Evolutionary conservation across 2,113 vertebrate species (phyloP).

Genomic region (Ia io): DNA sequence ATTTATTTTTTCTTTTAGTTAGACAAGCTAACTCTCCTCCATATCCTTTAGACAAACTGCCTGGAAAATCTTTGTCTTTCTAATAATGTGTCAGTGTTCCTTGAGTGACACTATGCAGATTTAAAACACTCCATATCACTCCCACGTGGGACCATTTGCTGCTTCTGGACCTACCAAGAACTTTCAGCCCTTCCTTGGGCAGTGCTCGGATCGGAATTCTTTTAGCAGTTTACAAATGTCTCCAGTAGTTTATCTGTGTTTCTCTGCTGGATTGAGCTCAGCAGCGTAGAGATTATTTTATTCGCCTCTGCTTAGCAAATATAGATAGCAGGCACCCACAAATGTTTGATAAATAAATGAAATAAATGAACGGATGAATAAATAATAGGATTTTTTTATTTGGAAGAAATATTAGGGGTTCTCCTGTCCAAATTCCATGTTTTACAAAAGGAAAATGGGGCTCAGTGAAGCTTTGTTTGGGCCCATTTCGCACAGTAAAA

Average conservation of each 20-base stretch:
- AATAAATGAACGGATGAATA: not conserved
- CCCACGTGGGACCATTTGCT: not conserved
- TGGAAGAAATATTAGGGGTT: not conserved
- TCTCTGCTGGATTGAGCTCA: not conserved
- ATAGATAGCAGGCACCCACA: not conserved
- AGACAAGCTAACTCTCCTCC: constrained; percentile 64
- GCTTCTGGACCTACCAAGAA: not conserved
- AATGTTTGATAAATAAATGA: not conserved
- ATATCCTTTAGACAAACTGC: constrained; percentile 68
- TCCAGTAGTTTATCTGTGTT: not conserved
- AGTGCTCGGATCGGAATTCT: not conserved
- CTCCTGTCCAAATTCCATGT: not conserved
- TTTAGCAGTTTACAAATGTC: not conserved
- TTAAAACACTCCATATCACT: not conserved
- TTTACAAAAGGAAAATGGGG: not conserved
- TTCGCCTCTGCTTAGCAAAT: not conserved
- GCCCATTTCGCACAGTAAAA: not conserved
- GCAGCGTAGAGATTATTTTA: not conserved
- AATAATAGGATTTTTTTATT: not conserved
- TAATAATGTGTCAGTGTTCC: constrained; percentile 62
- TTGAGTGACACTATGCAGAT: constrained; percentile 61
- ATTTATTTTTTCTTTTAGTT: constrained; percentile 74
- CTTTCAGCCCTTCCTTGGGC: not conserved
- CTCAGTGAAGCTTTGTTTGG: not conserved
- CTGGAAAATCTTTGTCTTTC: constrained; percentile 59